A percentile compares a stretch with the other conserved stretches of the same genome.
Conservation (phyloP, 2,888 invertebrate species). For the Drosophila parthenogenetica region DNA sequence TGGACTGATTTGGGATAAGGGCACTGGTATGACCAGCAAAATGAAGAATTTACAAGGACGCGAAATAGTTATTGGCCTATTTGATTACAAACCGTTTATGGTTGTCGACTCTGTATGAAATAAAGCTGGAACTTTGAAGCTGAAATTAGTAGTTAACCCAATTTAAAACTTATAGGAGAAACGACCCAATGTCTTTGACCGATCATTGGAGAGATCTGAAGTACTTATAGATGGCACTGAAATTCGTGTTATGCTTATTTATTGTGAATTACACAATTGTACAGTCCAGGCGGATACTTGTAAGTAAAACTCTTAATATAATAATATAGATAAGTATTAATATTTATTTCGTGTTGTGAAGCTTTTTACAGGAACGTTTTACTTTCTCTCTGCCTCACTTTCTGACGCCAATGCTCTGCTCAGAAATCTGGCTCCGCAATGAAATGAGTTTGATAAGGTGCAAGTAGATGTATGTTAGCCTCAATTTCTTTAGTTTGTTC, state of each 20-base stretch:
- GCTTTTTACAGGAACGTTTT: not conserved
- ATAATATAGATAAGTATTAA: not conserved
- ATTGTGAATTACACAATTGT: conserved; percentile 85
- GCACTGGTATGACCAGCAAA: conserved; percentile 51
- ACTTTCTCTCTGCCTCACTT: too few species aligned
- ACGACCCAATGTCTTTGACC: conserved; percentile 57
- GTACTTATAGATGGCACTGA: conserved; percentile 87
- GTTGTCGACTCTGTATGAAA: conserved; percentile 69
- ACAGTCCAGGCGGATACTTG: conserved; percentile 83
- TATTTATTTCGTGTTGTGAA: not conserved
- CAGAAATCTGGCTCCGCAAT: too few species aligned
- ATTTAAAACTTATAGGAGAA: conserved; percentile 42
- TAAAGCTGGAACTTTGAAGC: not conserved
- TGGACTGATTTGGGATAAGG: conserved; percentile 34
- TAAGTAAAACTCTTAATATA: conserved; percentile 41
- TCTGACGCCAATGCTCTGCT: too few species aligned
- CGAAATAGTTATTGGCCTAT: conserved; percentile 73
- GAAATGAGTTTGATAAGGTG: too few species aligned
- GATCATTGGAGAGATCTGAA: conserved; percentile 41
- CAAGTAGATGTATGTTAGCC: not conserved
- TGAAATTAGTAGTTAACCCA: not conserved
- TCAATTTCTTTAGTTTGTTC: not conserved
- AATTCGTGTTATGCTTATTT: conserved; percentile 82
- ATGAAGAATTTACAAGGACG: conserved; percentile 74
- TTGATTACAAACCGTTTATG: conserved; percentile 82